These are phyloP conservation scores for Eulemur rufifrons DNA, from an alignment of 2,113 vertebrate genomes.

Conservation along the genomic window DNA sequence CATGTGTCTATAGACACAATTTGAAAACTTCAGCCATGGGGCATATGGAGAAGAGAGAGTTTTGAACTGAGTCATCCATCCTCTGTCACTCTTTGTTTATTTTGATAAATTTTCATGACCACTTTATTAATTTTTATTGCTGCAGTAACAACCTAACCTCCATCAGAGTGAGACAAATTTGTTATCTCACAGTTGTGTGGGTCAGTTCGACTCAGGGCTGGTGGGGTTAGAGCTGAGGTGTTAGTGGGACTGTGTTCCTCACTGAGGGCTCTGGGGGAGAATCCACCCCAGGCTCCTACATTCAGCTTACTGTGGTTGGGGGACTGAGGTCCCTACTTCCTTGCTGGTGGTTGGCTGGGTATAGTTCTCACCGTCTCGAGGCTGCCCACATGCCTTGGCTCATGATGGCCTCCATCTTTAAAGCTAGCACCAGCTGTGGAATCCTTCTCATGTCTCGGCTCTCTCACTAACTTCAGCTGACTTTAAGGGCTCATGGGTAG, in stretches of 20 bases:
- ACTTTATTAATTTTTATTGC: not conserved
- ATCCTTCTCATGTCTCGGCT: not conserved
- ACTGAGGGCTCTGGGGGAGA: not conserved
- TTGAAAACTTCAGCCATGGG: not conserved
- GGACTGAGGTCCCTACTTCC: not conserved
- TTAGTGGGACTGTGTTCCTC: not conserved
- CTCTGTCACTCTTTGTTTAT: not conserved
- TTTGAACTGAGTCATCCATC: not conserved
- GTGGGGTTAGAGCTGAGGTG: not conserved
- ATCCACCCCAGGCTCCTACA: not conserved
- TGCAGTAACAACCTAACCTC: not conserved
- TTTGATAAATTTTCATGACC: not conserved
- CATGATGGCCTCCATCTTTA: not conserved
- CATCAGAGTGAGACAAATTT: not conserved
- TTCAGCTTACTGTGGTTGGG: not conserved
- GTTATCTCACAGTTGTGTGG: not conserved
- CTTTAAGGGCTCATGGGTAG: not conserved
- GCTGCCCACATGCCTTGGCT: not conserved
- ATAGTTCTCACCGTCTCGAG: not conserved
- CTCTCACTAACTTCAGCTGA: not conserved
- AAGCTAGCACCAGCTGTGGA: not conserved
- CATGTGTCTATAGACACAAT: not conserved
- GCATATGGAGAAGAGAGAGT: not conserved
- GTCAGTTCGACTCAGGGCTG: not conserved
- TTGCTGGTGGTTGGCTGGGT: not conserved